These are phyloP conservation scores for Lymantria monacha DNA, from an alignment of 2,888 invertebrate species.

Conservation along the genomic window DNA sequence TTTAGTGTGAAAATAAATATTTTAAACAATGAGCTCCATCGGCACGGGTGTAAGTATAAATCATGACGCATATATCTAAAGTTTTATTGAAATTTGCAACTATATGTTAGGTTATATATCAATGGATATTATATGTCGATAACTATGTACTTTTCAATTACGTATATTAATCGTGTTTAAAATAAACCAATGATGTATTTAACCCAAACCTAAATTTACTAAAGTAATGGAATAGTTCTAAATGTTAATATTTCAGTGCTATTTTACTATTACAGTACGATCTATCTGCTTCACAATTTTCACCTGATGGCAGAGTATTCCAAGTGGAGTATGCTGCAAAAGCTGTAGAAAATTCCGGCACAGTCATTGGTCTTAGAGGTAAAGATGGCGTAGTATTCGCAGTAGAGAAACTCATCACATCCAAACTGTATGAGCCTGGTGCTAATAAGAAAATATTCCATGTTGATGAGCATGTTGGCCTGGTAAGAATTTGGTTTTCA, in stretches of 20 bases:
- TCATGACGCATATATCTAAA: too few relatives aligned
- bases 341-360: slow-evolving; percentile 99
- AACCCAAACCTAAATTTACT: too few relatives aligned
- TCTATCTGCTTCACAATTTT: slow-evolving; percentile 99
- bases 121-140: slow-evolving; percentile 1
- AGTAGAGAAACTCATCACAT: slow-evolving; percentile 97
- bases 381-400: slow-evolving; percentile 98
- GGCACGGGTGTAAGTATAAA: slow-evolving; percentile 92
- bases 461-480: slow-evolving; percentile 96
- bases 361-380: slow-evolving; percentile 96
- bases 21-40: slow-evolving; percentile 92
- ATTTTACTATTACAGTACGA: slow-evolving; percentile 90
- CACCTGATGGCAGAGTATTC: slow-evolving; percentile 99
- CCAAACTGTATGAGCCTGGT: slow-evolving; percentile 95
- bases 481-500: slow-evolving; percentile 80
- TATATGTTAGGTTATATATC: too few relatives aligned
- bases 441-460: slow-evolving; percentile 96
- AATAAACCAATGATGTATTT: too few relatives aligned
- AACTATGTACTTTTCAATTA: slow-evolving; percentile 36
- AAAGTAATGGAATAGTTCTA: too few relatives aligned
- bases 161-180: too few relatives aligned
- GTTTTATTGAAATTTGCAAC: too few relatives aligned
- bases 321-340: slow-evolving; percentile 99
- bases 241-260: background rate
- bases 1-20: slow-evolving; percentile 18